These are phyloP conservation scores for Trochalopteron elliotii DNA, from an alignment of 2,113 vertebrate genomes.

Conservation along the genomic window DNA sequence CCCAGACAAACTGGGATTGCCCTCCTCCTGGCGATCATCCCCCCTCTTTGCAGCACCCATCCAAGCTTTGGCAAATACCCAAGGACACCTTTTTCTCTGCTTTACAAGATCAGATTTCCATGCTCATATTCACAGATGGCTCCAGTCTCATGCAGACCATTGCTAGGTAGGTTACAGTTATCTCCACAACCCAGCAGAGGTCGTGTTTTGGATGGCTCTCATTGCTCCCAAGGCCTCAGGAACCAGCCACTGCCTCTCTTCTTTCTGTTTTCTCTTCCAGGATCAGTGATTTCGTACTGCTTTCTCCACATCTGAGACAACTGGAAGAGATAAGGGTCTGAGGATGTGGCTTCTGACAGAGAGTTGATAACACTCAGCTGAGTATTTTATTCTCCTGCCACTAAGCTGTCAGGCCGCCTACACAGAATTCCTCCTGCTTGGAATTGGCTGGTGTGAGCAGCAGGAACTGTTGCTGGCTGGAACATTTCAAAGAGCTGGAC, in stretches of 20 bases:
- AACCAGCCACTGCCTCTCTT: fast-evolving
- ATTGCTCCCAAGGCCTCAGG: neutral
- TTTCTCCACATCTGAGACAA: neutral
- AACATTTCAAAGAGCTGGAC: neutral
- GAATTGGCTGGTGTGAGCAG: neutral
- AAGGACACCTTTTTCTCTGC: neutral
- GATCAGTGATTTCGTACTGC: neutral
- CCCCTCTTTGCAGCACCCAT: no score
- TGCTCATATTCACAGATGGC: fast-evolving
- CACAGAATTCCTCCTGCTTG: neutral
- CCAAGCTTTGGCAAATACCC: neutral
- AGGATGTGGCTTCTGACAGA: neutral
- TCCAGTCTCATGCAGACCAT: fast-evolving
- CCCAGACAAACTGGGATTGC: no score
- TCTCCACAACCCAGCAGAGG: neutral
- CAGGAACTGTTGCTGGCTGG: neutral
- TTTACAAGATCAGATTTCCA: neutral
- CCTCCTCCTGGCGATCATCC: no score
- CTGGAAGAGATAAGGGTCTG: neutral
- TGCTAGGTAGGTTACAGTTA: neutral
- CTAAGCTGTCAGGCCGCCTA: neutral
- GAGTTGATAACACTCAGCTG: neutral
- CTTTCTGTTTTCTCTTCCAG: neutral
- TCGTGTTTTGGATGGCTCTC: neutral
- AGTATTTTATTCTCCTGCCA: neutral